These are phyloP conservation scores for Drosophila orosa DNA, from an alignment of 1,140 invertebrate species.

Conservation along the genomic window DNA sequence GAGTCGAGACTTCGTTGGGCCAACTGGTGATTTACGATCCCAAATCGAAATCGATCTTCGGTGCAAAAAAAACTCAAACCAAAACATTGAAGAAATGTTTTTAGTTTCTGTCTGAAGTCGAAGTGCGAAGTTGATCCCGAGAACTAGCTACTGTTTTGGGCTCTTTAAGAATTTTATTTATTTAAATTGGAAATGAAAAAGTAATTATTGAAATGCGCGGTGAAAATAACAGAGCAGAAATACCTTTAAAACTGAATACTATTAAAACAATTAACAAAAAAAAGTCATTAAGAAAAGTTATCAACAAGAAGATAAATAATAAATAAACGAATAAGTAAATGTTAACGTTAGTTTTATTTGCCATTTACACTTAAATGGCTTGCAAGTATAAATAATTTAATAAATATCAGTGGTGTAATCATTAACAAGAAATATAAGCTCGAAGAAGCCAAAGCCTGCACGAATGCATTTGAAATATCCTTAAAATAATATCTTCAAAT, in stretches of 20 bases:
- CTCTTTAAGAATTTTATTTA: neutral
- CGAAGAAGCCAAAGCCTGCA: too few species aligned
- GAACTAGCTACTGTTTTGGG: constrained; percentile 46
- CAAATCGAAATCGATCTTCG: constrained; percentile 17
- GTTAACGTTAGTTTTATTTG: too few species aligned
- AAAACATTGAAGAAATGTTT: constrained; percentile 6
- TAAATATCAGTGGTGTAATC: too few species aligned
- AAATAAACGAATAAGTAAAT: too few species aligned
- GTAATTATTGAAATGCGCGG: too few species aligned
- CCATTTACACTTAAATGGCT: too few species aligned
- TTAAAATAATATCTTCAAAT: too few species aligned
- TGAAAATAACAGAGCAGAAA: neutral
- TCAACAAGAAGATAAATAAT: too few species aligned
- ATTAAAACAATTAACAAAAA: neutral
- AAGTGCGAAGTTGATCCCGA: constrained; percentile 33
- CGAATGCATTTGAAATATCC: too few species aligned
- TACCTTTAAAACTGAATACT: neutral
- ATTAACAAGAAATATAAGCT: too few species aligned
- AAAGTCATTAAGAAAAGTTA: too few species aligned
- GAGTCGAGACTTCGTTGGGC: neutral
- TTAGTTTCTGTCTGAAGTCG: constrained; percentile 15
- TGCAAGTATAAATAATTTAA: too few species aligned
- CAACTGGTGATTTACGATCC: constrained; percentile 56
- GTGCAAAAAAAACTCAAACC: neutral
- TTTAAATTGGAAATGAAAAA: neutral